Base-by-base conservation (phyloP, 2,888 invertebrate species). In the Drosophila fulvimacula region DNA sequence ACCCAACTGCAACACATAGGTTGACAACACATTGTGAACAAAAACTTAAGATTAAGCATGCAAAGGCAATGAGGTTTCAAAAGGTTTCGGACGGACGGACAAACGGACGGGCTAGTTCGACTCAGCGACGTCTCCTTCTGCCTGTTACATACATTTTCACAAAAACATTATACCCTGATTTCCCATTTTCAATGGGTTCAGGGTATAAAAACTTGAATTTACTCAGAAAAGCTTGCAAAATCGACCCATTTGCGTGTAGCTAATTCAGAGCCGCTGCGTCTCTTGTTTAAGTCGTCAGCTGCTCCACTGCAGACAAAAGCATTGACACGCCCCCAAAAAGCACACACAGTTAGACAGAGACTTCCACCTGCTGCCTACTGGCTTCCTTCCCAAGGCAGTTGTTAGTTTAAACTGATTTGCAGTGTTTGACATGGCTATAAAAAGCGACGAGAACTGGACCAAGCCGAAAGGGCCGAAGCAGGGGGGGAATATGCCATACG, bases 371-470 rank as follows among this genome's bases (percentile, higher is more conserved):
- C 21, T 30, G 17, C 71, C 42, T 32, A 17, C 41, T 21, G 36
- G 3, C n/a, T n/a, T 32, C 5, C 55, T 21, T 46, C 15, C 36
- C 24, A 13, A 21, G 69, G 63, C 58, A 66, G 69, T 82, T 86
- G 89, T 89, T 88, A 88, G 89, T 78, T 89, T 89, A 87, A 85
- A 85, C 85, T 89, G 85, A 85, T 89, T 85, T 85, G 89, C 85
- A 85, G 77, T 88, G 89, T 89, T 84, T 89, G 89, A 84, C 87
- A 87, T 85, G 89, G 68, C 89, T 71, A 86, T 88, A 83, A 83
- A 88, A 83, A 81, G 84, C 73, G 72, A 83, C 84, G 84, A 85
- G 77, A 41, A 60, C 66, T 59, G 55, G 61, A 70, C 55, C 38
- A 19, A 30, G 44, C 41, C 51, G 44, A 36, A 39, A 34, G 27